Evolutionary conservation across 2,888 invertebrate species (phyloP), one percentile per base, ranked within the genome.

Genomic region (Crematogaster levior): DNA sequence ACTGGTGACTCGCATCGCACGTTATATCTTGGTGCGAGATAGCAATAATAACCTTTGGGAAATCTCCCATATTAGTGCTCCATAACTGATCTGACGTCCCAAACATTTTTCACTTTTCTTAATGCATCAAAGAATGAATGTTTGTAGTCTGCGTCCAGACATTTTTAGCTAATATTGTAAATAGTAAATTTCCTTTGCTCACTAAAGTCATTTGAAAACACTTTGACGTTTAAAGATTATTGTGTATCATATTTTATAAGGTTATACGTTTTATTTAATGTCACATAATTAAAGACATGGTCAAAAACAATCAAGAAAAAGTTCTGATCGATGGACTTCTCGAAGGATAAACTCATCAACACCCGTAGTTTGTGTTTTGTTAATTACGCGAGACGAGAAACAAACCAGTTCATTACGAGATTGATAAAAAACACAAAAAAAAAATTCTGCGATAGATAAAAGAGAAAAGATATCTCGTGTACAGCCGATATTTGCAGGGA

Each of bases 161-260:
- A 51, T 53, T 24, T 24, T 53, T 37, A 53, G 21, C 15, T 51
- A 21, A 9, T 21, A 66, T n/a, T n/a, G n/a, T n/a, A n/a, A n/a
- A n/a, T n/a, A n/a, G 79, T 85, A 84, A 88, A 9, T n/a, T 68
- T 51, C 82, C 81, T 84, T 77, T 84, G 86, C 84, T 84, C 9
- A 21, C 84, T 30, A 72, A 74, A 86, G 75, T 81, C 72, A 77
- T 21, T 7, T 34, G 12, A 43, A 10, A 21, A 21, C 6, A 34
- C 21, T 37, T 37, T 21, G 9, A 65, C 6, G 12, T 24, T 43
- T 46, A 27, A 24, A 27, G 18, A 27, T 27, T 10, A 27, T 43
- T 18, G 24, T 9, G 3, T 4, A 5, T 40, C 24, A 9, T 18
- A 18, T 27, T 24, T 65, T 27, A 9, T 40, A 15, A 63, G 40